Percentiles rank a stretch among this genome's conserved stretches.
Conservation (phyloP, 2,797 vertebrate species). For the Phoebastria nigripes region DNA sequence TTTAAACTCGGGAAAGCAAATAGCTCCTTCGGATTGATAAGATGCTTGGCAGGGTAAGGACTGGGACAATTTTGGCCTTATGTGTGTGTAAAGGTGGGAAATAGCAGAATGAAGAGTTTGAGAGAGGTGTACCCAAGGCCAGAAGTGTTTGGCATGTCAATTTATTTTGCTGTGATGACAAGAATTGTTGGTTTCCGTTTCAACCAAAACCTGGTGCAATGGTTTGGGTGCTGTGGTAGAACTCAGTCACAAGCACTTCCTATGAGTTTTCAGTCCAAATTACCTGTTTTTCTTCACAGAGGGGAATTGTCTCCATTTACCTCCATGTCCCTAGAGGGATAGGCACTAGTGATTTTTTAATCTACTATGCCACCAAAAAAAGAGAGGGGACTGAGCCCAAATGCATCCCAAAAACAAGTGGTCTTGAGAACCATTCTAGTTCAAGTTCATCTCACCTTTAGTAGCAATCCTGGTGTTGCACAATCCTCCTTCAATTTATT, state of each 20-base stretch:
- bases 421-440: background rate
- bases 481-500: conserved; percentile 5
- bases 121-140: background rate
- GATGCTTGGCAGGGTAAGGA: background rate
- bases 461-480: background rate
- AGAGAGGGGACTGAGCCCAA: background rate
- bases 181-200: background rate
- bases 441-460: background rate
- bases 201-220: background rate
- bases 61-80: background rate
- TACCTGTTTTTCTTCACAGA: background rate
- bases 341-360: background rate
- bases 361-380: background rate
- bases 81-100: background rate
- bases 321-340: background rate
- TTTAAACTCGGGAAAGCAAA: background rate
- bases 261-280: background rate
- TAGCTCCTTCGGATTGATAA: background rate
- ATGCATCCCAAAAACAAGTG: background rate
- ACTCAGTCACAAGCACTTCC: background rate
- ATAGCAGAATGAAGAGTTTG: background rate
- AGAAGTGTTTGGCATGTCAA: background rate
- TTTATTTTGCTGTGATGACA: background rate
- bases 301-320: background rate
- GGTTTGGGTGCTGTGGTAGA: background rate